A percentile compares a stretch with the other conserved stretches of the same genome.
Evolutionary conservation across 2,888 invertebrate genomes (phyloP).

Genomic region (Leptothorax acervorum): DNA sequence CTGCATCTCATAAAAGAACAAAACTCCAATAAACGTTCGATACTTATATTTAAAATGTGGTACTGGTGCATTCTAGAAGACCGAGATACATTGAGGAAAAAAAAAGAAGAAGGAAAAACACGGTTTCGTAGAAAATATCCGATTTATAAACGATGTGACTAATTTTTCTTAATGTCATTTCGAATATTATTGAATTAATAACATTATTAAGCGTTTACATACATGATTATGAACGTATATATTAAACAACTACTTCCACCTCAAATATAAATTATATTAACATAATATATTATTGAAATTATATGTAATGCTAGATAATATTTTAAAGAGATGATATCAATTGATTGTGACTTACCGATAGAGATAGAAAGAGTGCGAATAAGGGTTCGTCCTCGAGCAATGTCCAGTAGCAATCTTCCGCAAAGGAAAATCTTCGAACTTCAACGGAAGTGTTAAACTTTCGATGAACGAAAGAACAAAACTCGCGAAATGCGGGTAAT

Average conservation of each 20-base stretch:
- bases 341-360: conserved; percentile 36
- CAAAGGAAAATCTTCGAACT: background rate
- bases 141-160: background rate
- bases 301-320: background rate
- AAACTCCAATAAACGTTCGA: background rate
- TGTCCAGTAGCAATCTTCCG: conserved; percentile 11
- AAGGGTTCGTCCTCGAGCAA: conserved; percentile 26
- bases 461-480: conserved; percentile 34
- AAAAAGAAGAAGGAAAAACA: background rate
- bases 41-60: background rate
- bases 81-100: background rate
- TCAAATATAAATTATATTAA: background rate
- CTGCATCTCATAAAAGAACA: background rate
- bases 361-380: background rate
- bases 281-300: background rate
- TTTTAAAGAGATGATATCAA: background rate
- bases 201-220: background rate
- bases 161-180: background rate
- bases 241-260: background rate
- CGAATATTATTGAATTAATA: background rate
- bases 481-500: conserved; percentile 36
- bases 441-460: background rate
- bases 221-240: background rate
- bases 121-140: background rate
- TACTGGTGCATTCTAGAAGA: background rate